phyloP scores from a whole-genome alignment of 1,140 invertebrate genomes.

The Dendrolimus kikuchii region DNA sequence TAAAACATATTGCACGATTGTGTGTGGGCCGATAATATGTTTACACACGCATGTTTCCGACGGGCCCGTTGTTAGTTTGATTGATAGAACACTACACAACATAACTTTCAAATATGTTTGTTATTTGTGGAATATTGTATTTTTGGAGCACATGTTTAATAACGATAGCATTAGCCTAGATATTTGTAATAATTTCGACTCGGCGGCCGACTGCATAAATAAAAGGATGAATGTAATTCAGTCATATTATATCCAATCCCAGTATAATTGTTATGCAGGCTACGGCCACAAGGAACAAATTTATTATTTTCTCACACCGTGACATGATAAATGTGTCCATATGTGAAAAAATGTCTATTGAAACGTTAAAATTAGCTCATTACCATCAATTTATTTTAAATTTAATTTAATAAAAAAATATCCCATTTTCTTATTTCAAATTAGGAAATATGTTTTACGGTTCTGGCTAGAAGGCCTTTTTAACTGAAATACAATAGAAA shows the following conservation, averaged over 20 bases:
- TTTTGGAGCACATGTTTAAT: not conserved
- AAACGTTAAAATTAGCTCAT: conserved; percentile 20
- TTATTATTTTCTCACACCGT: conserved; percentile 39
- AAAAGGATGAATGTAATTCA: not conserved
- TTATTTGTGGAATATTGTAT: too few species aligned
- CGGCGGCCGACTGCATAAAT: too few species aligned
- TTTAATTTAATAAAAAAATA: not conserved
- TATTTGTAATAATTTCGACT: too few species aligned
- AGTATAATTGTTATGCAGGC: conserved; percentile 36
- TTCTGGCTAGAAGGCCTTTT: not conserved
- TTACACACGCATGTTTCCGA: conserved; percentile 15
- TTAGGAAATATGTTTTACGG: not conserved
- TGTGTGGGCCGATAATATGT: conserved; percentile 16
- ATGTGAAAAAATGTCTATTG: conserved; percentile 34
- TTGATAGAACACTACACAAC: conserved; percentile 3
- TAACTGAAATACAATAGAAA: conserved; percentile 5
- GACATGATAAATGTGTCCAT: conserved; percentile 19
- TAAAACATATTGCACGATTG: conserved; percentile 33
- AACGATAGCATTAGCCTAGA: conserved; percentile 2
- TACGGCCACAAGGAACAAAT: conserved; percentile 34
- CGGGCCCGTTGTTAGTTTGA: conserved; percentile 11
- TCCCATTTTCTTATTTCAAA: not conserved
- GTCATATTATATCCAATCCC: not conserved
- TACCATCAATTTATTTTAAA: not conserved
- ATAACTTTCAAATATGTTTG: not conserved